phyloP scores from a whole-genome alignment of 2,113 vertebrate species.

The Arizona elegans region DNA sequence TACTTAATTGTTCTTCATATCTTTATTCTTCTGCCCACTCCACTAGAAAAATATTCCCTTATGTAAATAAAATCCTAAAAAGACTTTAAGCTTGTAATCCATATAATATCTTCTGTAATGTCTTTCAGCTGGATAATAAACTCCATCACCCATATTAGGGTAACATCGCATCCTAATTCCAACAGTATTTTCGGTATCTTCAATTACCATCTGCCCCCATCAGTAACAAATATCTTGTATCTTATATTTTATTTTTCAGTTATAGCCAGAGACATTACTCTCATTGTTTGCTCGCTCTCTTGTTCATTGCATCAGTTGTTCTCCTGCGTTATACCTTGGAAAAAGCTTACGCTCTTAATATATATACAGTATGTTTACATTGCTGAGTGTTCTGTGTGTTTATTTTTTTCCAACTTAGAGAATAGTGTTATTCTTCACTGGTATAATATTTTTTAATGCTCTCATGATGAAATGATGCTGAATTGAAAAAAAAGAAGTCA shows the following conservation, averaged over 20 bases:
- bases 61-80: no score
- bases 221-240: no score
- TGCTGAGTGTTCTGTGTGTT: not conserved
- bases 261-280: not conserved
- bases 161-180: no score
- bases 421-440: not conserved
- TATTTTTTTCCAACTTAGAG: not conserved
- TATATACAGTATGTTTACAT: not conserved
- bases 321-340: not conserved
- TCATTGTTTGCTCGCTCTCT: not conserved
- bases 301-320: not conserved
- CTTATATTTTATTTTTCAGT: constrained; percentile 6
- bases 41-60: no score
- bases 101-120: no score
- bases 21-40: no score
- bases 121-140: no score
- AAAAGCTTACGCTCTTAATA: not conserved
- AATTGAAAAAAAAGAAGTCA: not conserved
- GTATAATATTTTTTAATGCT: not conserved
- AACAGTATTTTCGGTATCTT: no score
- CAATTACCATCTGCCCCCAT: no score
- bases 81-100: no score
- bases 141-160: no score
- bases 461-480: not conserved
- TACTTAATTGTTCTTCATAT: no score